Evolutionary conservation across 1,140 invertebrate genomes (phyloP).

Genomic region (Bombus ignitus): DNA sequence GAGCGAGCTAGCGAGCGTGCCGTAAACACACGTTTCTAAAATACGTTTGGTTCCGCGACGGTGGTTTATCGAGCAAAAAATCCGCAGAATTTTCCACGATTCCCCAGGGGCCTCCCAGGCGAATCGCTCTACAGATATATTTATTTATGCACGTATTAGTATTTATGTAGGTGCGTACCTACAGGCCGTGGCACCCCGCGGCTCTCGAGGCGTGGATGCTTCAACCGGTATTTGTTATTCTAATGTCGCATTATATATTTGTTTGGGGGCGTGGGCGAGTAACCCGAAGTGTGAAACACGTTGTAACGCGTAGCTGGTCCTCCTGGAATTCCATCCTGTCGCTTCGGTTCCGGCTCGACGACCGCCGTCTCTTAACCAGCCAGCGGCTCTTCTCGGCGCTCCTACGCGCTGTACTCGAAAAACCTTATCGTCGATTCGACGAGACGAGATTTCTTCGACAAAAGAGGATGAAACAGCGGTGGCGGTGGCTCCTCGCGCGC

Average conservation of each 20-base stretch:
- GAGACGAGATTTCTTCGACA: constrained; percentile 23
- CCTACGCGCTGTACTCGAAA: background rate
- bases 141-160: constrained; percentile 74
- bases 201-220: constrained; percentile 75
- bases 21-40: constrained; percentile 9
- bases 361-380: background rate
- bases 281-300: constrained; percentile 78
- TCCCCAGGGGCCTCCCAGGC: constrained; percentile 27
- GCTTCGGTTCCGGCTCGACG: constrained; percentile 42
- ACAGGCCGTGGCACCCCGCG: constrained; percentile 70
- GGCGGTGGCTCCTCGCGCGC: background rate
- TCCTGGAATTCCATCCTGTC: constrained; percentile 72
- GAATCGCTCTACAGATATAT: constrained; percentile 64
- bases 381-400: background rate
- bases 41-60: background rate
- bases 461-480: background rate
- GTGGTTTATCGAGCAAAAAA: background rate
- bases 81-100: constrained; percentile 45
- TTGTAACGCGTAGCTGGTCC: constrained; percentile 74
- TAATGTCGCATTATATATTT: constrained; percentile 79
- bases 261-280: constrained; percentile 76
- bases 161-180: constrained; percentile 64
- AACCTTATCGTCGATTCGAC: constrained; percentile 59
- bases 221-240: constrained; percentile 79
- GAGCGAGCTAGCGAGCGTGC: background rate